Evolutionary conservation across 2,888 invertebrate genomes (phyloP).

Genomic region (Sinhomidia bicolor): DNA sequence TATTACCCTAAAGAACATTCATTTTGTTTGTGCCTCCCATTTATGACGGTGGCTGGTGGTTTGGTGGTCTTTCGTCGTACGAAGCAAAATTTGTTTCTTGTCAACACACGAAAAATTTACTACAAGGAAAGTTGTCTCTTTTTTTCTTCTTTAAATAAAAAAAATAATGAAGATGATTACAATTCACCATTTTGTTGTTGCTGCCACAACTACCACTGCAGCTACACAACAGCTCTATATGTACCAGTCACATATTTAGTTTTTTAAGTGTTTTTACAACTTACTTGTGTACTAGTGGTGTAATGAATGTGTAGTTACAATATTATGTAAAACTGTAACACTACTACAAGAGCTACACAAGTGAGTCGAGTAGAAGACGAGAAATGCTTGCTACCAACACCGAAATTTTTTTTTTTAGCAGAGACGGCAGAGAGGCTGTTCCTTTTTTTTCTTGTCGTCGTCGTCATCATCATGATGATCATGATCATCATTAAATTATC

Average conservation of each 20-base stretch:
- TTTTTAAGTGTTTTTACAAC: constrained; percentile 16
- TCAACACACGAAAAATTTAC: not conserved
- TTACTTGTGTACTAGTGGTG: not conserved
- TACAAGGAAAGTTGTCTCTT: not conserved
- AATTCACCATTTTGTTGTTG: not conserved
- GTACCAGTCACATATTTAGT: not conserved
- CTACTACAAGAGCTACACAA: not conserved
- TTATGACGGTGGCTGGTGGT: too few relatives aligned
- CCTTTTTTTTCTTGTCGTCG: not conserved
- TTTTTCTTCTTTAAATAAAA: not conserved
- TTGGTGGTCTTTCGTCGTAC: not conserved
- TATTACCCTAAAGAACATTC: too few relatives aligned
- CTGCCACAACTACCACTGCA: not conserved
- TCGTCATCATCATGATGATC: not conserved
- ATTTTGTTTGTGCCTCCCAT: too few relatives aligned
- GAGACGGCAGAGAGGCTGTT: not conserved
- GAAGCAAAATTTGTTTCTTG: not conserved
- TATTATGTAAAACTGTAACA: not conserved
- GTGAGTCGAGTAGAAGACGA: not conserved
- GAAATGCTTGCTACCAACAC: not conserved
- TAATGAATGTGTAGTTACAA: too few relatives aligned
- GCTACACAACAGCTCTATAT: not conserved
- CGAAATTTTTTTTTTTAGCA: not conserved
- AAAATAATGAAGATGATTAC: not conserved
- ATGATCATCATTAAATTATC: not conserved